Base-by-base conservation (phyloP, 2,888 invertebrate species). In the Macrophya alboannulata region DNA sequence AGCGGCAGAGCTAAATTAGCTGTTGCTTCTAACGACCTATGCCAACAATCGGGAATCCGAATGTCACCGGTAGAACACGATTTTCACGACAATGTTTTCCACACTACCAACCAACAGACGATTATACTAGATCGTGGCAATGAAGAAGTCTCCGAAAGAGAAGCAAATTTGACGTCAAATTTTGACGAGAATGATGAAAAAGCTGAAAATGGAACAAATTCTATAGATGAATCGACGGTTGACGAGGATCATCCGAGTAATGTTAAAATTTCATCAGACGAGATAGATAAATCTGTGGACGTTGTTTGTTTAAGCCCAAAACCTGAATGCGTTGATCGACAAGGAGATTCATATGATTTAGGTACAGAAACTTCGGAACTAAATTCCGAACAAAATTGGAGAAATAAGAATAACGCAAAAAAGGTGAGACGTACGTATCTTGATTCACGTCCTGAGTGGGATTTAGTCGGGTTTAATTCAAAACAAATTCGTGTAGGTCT, bases 361-460 rank as follows among this genome's bases (percentile, higher is more conserved):
- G 9, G 25, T 37, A 79, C 79, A 59, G 59, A 37, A 55, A 31
- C 43, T 59, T 79, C 79, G 31, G 79, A 79, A 79, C 45, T 79
- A 9, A 79, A 79, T 79, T 40, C 37, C 45, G 55, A 79, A 79
- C 59, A 55, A 55, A 79, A 79, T 79, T 79, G 79, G 79, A 79
- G 40, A n/a, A 79, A 79, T 59, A 79, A 79, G 40, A 79, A 79
- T 59, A 45, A 59, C n/a, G 31, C 59, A 37, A 59, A 59, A 55
- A 79, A 79, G 17, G 40, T 40, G 37, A 79, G 31, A 59, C 79
- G 55, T 21, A 59, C 79, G 79, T 59, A 55, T 79, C 59, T 79
- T n/a, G 79, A 79, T 79, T 6, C 79, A 79, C 79, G 59, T 55
- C 79, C 79, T 79, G 79, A 79, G 31, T 79, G 55, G 55, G 79